Evolutionary conservation across 2,797 vertebrate species (phyloP), one percentile per base, ranked within the genome.

Genomic region (Paedocypris micromegethes): DNA sequence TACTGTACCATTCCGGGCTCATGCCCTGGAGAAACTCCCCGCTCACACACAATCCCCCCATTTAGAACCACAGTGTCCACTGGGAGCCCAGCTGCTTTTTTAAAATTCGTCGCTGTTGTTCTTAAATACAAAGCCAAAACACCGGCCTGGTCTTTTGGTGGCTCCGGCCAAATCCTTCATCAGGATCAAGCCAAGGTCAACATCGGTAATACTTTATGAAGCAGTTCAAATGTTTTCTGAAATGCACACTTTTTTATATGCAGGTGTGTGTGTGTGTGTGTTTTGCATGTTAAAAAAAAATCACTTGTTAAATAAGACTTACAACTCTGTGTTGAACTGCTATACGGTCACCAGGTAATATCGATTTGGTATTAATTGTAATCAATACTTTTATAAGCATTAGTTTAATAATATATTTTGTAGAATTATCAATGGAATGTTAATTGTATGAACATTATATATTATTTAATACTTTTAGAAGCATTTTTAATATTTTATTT

Each of bases 121-220:
- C 49, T 42, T 48, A 9, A 59, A 40, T 64, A 52, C 52, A 53
- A 60, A 72, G 64, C 61, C 56, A 61, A 60, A 58, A 47, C 47
- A 47, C 62, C 9, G 52, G 65, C 37, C 56, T 65, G 72, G 62
- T 47, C 68, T 63, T 50, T 52, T 57, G 67, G 58, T 38, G 38
- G 59, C 67, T 68, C 60, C 23, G 69, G 79, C 72, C 70, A 70
- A 81, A 72, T 76, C 75, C 63, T 79, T 79, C 72, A 78, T 79
- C 77, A 75, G 51, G 76, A 72, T 64, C 52, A 69, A 71, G 83
- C 81, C 85, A 86, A 87, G 82, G 79, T 83, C 83, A 84, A 83
- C 82, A 80, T 73, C 68, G 78, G 84, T 85, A 85, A 83, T 84
- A 71, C 64, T 73, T 74, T 78, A 77, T 83, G 4, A 50, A 57